phyloP scores from a whole-genome alignment of 2,888 invertebrate genomes.

The Sylvicola fuscatus region DNA sequence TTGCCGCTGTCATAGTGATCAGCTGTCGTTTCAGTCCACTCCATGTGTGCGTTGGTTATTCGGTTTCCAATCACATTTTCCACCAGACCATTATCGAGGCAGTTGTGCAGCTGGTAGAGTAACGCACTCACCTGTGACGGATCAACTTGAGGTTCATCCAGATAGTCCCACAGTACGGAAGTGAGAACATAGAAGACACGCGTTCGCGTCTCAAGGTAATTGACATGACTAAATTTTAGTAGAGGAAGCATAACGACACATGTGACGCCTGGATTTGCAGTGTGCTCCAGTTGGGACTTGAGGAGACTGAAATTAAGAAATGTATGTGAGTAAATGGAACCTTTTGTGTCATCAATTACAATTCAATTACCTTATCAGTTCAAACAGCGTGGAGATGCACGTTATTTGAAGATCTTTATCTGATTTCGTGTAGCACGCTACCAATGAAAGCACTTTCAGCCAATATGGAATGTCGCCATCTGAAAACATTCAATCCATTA shows the following conservation, averaged over 20 bases:
- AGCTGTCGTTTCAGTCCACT: slow-evolving; percentile 7
- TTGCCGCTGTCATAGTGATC: not conserved
- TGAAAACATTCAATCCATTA: slow-evolving; percentile 10
- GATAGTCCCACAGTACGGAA: slow-evolving; percentile 48
- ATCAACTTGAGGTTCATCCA: slow-evolving; percentile 23
- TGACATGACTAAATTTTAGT: slow-evolving; percentile 40
- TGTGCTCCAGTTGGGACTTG: slow-evolving; percentile 25
- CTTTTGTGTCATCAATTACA: no score
- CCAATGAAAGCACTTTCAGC: slow-evolving; percentile 46
- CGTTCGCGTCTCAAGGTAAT: slow-evolving; percentile 43
- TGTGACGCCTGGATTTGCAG: slow-evolving; percentile 29
- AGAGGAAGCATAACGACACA: slow-evolving; percentile 50
- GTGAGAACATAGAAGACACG: slow-evolving; percentile 42
- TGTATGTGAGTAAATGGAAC: no score
- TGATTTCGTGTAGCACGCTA: slow-evolving; percentile 41
- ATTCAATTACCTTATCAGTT: slow-evolving; percentile 33
- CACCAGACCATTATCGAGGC: slow-evolving; percentile 36
- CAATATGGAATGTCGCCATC: slow-evolving; percentile 37
- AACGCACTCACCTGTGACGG: slow-evolving; percentile 33
- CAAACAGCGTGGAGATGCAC: slow-evolving; percentile 49
- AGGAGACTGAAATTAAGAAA: slow-evolving; percentile 14
- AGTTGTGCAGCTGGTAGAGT: slow-evolving; percentile 56
- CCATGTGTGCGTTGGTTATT: slow-evolving; percentile 17
- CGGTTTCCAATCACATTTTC: slow-evolving; percentile 44
- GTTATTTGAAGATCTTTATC: slow-evolving; percentile 40